Evolutionary conservation across 2,113 vertebrate genomes (phyloP), one percentile per base, ranked within the genome.

Genomic region (Poicephalus gulielmi): DNA sequence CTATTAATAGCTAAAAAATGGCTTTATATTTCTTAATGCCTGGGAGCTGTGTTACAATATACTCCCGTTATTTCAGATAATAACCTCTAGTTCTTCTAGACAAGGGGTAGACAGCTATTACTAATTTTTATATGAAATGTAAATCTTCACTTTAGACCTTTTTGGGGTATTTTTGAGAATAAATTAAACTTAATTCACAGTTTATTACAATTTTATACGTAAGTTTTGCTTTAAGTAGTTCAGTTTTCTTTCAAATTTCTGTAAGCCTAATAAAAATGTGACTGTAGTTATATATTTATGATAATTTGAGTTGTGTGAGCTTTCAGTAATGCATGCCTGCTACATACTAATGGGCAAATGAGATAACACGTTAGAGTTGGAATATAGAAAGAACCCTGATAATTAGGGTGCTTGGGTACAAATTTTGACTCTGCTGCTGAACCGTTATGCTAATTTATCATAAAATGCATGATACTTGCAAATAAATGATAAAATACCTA

Each of bases 1-100:
- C 75, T 96, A 15, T 97, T 96, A 95, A 95, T 96, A 96, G 77
- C 86, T 95, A 93, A 88, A 90, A 92, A 95, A 94, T 96, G 81
- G 8, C 62, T 82, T 92, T 83, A 30, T 67, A 17, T 92, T 97
- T 92, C 92, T 96, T 90, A 63, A 39, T 90, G 86, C 81, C 94
- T 83, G 35, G 60, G 90, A 95, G 53, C 62, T 17, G 1, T 82
- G 77, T 92, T 95, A 69, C 30, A 75, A 67, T 94, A 69, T 43
- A 63, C 43, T 88, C 18, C 43, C 44, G 82, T 92, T 91, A 41
- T 92, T 96, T 92, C 52, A 91, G 46, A 73, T 96, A 53, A 64
- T 91, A 75, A 68, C 59, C 31, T 86, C 52, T 76, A 37, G 25
- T 86, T 95, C 86, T 88, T 83, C 50, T 84, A 94, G 82, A 87